Evolutionary conservation across 1,140 invertebrate species (phyloP).

Genomic region (Drosophila sucinea): DNA sequence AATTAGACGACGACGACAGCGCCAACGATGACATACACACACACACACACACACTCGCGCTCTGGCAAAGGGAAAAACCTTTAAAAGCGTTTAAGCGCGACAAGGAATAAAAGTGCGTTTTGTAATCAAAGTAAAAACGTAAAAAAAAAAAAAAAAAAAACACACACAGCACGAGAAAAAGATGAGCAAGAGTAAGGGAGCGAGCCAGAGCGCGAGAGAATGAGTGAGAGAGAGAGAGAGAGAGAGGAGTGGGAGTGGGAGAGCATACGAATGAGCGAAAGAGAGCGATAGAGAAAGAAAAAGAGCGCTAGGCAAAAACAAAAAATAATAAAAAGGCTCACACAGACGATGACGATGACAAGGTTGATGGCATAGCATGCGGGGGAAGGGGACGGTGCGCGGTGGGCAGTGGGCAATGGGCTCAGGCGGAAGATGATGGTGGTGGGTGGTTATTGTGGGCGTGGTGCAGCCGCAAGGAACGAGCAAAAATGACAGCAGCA

Average conservation of each 20-base stretch:
- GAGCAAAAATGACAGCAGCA: slow-evolving; percentile 69
- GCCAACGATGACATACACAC: slow-evolving; percentile 15
- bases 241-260: neutral
- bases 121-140: slow-evolving; percentile 77
- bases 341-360: slow-evolving; percentile 23
- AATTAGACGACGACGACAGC: slow-evolving; percentile 58
- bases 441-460: slow-evolving; percentile 29
- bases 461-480: slow-evolving; percentile 52
- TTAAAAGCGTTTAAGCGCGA: slow-evolving; percentile 74
- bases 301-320: slow-evolving; percentile 1
- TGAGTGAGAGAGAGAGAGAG: neutral
- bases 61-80: slow-evolving; percentile 30
- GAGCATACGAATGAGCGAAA: neutral
- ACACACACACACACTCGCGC: slow-evolving; percentile 20
- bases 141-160: slow-evolving; percentile 26
- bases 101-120: slow-evolving; percentile 75
- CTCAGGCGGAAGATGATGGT: neutral
- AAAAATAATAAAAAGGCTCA: slow-evolving; percentile 35
- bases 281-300: neutral
- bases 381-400: neutral
- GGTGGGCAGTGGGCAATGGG: slow-evolving; percentile 6
- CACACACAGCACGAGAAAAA: neutral
- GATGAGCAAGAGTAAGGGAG: slow-evolving; percentile 8
- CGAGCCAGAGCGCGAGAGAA: neutral
- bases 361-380: slow-evolving; percentile 1